Base-by-base conservation (phyloP, 2,797 vertebrate species). In the Aplochiton taeniatus region DNA sequence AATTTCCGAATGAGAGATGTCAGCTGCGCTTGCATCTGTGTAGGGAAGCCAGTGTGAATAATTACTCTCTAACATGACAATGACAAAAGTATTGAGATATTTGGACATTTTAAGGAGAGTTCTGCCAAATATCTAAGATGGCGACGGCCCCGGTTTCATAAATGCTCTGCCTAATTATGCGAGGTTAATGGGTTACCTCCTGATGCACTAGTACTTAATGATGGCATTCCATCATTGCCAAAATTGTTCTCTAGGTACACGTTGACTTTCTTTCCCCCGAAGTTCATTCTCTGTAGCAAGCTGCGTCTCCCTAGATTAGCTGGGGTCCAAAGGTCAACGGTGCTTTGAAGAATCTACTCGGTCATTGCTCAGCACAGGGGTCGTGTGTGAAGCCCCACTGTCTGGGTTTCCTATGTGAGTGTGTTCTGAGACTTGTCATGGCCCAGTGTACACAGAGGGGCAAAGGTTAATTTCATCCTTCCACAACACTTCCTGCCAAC, bases 1-100 rank as follows among this genome's bases (percentile, higher is more conserved):
- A 6, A 72, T 82, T 83, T 85, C 53, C 83, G 78, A 83, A 82
- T 77, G 76, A 80, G 77, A 82, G 73, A 74, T 61, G 76, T 79
- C 56, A 43, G 72, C 69, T 71, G 49, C 51, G 68, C 54, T 75
- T 58, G 64, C 67, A 71, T 78, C 75, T 79, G 31, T 3, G 31
- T 31, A 3, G 31, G 31, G 6, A 31, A 31, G 6, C 31, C 31
- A 31, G 31, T 31, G 3, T 31, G 31, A 31, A 31, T 31, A 31
- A 31, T 31, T 31, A 31, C 6, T 3, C 31, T 31, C 31, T 31
- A 79, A 65, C 1, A 47, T 16, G 9, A 45, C 31, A 59, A 9
- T 13, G 14, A 70, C 42, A 48, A 68, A 74, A 48, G 69, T 74
- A 82, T 82, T 82, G 78, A 12, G 17, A 18, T 11, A 17, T 54